Conservation (phyloP, 2,888 invertebrate species). For the Apotomis capreana region DNA sequence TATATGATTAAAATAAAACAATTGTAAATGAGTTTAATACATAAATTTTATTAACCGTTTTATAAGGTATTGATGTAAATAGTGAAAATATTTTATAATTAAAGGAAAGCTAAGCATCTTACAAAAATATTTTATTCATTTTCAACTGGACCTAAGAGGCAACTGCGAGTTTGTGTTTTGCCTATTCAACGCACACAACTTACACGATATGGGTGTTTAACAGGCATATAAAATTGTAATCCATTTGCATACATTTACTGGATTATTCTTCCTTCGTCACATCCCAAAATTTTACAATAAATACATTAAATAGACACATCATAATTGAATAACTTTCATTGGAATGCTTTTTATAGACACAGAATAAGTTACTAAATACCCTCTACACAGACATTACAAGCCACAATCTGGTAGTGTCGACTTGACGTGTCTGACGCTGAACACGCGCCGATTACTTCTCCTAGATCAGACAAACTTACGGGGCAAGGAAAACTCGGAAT, state of each 20-base stretch:
- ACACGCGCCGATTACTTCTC: not conserved
- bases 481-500: not conserved
- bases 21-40: slow-evolving; percentile 61
- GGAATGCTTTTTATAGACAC: slow-evolving; percentile 37
- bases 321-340: slow-evolving; percentile 31
- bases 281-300: slow-evolving; percentile 17
- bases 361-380: slow-evolving; percentile 12
- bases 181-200: slow-evolving; percentile 43
- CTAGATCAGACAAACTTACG: not conserved
- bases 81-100: slow-evolving; percentile 76
- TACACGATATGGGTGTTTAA: slow-evolving; percentile 23
- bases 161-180: slow-evolving; percentile 65
- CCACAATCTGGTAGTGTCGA: slow-evolving; percentile 4
- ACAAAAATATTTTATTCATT: slow-evolving; percentile 77
- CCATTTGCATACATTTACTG: slow-evolving; percentile 18
- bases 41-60: slow-evolving; percentile 78
- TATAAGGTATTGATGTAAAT: slow-evolving; percentile 74
- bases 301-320: slow-evolving; percentile 34
- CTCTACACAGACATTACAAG: slow-evolving; percentile 24
- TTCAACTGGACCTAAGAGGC: slow-evolving; percentile 69
- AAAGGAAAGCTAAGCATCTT: slow-evolving; percentile 82
- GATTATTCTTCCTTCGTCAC: slow-evolving; percentile 6
- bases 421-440: not conserved
- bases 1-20: slow-evolving; percentile 41
- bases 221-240: slow-evolving; percentile 34